A percentile compares a stretch with the other conserved stretches of the same genome.
Evolutionary conservation across 2,797 vertebrate species (phyloP).

Genomic region (Tympanoctomys barrerae): DNA sequence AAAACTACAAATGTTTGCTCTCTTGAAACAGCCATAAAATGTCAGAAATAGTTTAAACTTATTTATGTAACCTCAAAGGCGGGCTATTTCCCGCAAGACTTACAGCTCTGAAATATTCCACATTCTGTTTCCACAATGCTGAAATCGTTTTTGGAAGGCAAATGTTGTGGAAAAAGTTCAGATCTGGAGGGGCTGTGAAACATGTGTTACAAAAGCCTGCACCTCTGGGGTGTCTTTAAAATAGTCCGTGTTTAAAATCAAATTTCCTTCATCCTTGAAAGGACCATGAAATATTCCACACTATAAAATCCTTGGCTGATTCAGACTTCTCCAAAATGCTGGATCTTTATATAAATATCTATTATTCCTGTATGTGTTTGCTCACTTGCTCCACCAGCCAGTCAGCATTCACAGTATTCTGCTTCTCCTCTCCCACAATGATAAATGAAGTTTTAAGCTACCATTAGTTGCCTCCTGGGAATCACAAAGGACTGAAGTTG

Average conservation of each 20-base stretch:
- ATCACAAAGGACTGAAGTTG: slow-evolving; percentile 34
- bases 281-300: slow-evolving; percentile 85
- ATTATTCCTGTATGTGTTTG: not conserved
- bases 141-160: slow-evolving; percentile 83
- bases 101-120: slow-evolving; percentile 78
- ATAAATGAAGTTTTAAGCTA: slow-evolving; percentile 52
- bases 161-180: slow-evolving; percentile 80
- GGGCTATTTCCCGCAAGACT: slow-evolving; percentile 85
- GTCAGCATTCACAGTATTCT: slow-evolving; percentile 74
- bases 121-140: slow-evolving; percentile 78
- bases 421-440: slow-evolving; percentile 72
- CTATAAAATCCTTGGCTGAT: slow-evolving; percentile 84
- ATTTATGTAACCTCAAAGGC: slow-evolving; percentile 86
- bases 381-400: slow-evolving; percentile 72
- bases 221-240: slow-evolving; percentile 85
- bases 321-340: slow-evolving; percentile 78
- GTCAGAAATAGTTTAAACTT: slow-evolving; percentile 84
- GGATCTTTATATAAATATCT: slow-evolving; percentile 42
- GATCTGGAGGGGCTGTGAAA: slow-evolving; percentile 79
- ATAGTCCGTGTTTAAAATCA: slow-evolving; percentile 85
- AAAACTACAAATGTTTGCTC: slow-evolving; percentile 73
- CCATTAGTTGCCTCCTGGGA: slow-evolving; percentile 45
- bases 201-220: slow-evolving; percentile 62
- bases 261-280: slow-evolving; percentile 87
- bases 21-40: slow-evolving; percentile 80